Conservation (phyloP, 1,140 invertebrate species). For the Anastatus disparis region DNA sequence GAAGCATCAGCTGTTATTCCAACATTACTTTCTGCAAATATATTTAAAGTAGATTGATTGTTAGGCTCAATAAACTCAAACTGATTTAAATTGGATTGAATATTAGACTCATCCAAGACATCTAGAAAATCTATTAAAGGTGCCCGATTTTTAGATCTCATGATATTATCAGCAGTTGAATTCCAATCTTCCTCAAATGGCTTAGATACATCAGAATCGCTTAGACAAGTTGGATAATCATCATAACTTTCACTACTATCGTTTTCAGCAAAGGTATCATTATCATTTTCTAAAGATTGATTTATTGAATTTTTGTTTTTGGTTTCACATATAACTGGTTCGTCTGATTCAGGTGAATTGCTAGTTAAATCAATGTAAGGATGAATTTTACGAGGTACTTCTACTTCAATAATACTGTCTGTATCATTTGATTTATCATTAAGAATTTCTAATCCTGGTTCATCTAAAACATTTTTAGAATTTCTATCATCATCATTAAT, state of each 20-base stretch:
- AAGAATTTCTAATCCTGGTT: not conserved
- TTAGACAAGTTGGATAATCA: constrained; percentile 8
- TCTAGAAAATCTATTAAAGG: not conserved
- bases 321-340: not conserved
- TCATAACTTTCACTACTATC: not conserved
- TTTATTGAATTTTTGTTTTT: not conserved
- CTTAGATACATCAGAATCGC: constrained; percentile 30
- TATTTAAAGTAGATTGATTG: too few relatives aligned
- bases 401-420: constrained; percentile 25
- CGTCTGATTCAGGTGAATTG: constrained; percentile 3
- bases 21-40: too few relatives aligned
- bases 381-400: constrained; percentile 12
- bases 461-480: not conserved
- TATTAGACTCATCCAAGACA: not conserved
- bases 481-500: not conserved
- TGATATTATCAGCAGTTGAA: not conserved
- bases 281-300: not conserved
- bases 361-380: constrained; percentile 25
- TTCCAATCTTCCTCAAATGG: constrained; percentile 10
- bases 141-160: not conserved
- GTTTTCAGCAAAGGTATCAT: not conserved
- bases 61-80: too few relatives aligned
- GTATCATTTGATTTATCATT: constrained; percentile 22
- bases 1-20: not conserved
- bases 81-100: not conserved